phyloP scores from a whole-genome alignment of 1,140 invertebrate species.

The Dendroctonus valens region DNA sequence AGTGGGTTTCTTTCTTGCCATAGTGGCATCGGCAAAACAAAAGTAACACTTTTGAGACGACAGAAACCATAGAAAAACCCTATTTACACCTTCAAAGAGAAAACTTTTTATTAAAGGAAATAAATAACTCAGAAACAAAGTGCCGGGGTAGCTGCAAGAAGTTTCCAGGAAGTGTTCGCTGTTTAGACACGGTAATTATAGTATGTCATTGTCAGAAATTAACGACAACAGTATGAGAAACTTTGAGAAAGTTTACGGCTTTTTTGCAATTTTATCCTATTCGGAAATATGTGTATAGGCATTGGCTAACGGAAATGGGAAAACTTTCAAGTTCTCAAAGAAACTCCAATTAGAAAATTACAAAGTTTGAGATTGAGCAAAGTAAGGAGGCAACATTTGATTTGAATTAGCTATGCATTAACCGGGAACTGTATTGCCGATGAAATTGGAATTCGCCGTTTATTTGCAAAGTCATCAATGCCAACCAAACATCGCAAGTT shows the following conservation, averaged over 20 bases:
- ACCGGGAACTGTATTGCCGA: no score
- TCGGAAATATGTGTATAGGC: constrained; percentile 28
- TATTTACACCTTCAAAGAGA: constrained; percentile 17
- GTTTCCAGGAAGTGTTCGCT: constrained; percentile 20
- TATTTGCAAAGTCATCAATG: no score
- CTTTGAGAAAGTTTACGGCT: constrained; percentile 25
- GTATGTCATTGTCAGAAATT: constrained; percentile 40
- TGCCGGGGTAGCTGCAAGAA: constrained; percentile 27
- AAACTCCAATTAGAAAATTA: constrained; percentile 28
- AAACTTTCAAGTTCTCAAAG: constrained; percentile 24
- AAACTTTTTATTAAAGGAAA: constrained; percentile 28
- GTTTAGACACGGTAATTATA: constrained; percentile 38
- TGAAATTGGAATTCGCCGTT: no score
- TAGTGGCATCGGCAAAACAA: no score
- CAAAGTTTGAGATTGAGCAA: constrained; percentile 16
- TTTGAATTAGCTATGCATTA: no score
- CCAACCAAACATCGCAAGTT: no score
- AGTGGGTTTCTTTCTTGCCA: no score
- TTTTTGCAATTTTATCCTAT: constrained; percentile 26
- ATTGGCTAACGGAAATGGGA: constrained; percentile 28
- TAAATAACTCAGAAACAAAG: constrained; percentile 29
- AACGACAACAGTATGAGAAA: constrained; percentile 36
- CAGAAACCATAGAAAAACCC: constrained; percentile 10
- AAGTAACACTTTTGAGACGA: constrained; percentile 2
- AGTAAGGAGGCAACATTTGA: neutral